Base-by-base conservation (phyloP, 2,888 invertebrate genomes). In the Strigamia transsilvanica region DNA sequence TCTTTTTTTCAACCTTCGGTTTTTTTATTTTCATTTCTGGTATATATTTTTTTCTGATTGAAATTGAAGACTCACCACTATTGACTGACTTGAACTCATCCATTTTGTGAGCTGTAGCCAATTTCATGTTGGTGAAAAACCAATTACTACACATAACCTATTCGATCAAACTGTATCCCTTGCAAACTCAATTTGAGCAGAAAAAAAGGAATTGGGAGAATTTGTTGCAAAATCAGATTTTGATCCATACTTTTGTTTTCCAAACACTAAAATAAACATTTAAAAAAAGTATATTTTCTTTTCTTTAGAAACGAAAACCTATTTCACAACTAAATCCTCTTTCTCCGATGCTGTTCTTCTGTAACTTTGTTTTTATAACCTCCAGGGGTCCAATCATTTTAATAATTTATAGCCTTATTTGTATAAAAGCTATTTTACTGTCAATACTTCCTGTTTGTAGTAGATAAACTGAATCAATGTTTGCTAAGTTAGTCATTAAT, bases 101-200 rank as follows among this genome's bases (percentile, higher is more conserved):
- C 61, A 66, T 66, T 66, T 21, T 66, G 61, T 21, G 21, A 18
- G 18, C 61, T 66, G 61, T 18, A 66, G 61, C 61, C 61, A 66
- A 66, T 66, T 66, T 66, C 61, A 66, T 66, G 61, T 66, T 66
- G n/a, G 61, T 66, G 61, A 66, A 66, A 66, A 66, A 66, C 61
- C 61, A 66, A 66, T 66, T 66, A 66, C 61, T 18, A 12, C 61
- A 66, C 18, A 66, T 18, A 66, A 66, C 61, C 61, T 66, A 15
- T 66, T 66, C 21, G 21, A 66, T 66, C 61, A 23, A 66, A 66
- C 21, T 66, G 61, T 66, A 66, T 66, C 61, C 23, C 18, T 21
- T 46, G 15, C 46, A 46, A 46, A 46, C 46, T 46, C 46, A 46
- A 46, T 46, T 46, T 13, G 46, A 10, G 15, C 5, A 46, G n/a